Evolutionary conservation across 2,888 invertebrate genomes (phyloP).

Genomic region (Rotaria magnacalcarata): DNA sequence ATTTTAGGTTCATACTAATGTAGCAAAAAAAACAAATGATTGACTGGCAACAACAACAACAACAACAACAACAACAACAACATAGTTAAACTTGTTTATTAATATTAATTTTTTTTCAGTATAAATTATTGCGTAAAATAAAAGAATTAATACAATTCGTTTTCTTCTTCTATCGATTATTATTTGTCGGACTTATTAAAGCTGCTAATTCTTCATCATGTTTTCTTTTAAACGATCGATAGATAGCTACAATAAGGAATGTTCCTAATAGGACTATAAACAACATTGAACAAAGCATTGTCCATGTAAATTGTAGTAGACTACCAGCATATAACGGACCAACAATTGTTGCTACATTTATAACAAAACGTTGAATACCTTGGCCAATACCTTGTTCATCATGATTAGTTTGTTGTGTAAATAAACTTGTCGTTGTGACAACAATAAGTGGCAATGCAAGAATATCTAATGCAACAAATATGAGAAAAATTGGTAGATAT

Average conservation of each 20-base stretch:
- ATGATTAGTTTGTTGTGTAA: constrained; percentile 52
- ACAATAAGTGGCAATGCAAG: constrained; percentile 53
- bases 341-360: constrained; percentile 51
- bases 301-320: not conserved
- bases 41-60: too few relatives aligned
- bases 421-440: constrained; percentile 52
- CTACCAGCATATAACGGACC: constrained; percentile 24
- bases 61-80: too few relatives aligned
- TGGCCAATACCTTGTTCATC: constrained; percentile 55
- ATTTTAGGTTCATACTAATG: too few relatives aligned
- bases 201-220: constrained; percentile 11
- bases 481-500: constrained; percentile 48
- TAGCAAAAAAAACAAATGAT: too few relatives aligned
- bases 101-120: not conserved
- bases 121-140: not conserved
- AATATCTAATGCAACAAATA: constrained; percentile 51
- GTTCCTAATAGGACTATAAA: not conserved
- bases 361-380: constrained; percentile 53
- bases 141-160: not conserved
- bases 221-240: constrained; percentile 1
- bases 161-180: not conserved
- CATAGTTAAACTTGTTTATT: not conserved
- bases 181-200: not conserved
- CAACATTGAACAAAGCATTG: constrained; percentile 17
- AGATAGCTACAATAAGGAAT: not conserved